Base-by-base conservation (phyloP, 2,888 invertebrate species). In the Brachycybe producta region DNA sequence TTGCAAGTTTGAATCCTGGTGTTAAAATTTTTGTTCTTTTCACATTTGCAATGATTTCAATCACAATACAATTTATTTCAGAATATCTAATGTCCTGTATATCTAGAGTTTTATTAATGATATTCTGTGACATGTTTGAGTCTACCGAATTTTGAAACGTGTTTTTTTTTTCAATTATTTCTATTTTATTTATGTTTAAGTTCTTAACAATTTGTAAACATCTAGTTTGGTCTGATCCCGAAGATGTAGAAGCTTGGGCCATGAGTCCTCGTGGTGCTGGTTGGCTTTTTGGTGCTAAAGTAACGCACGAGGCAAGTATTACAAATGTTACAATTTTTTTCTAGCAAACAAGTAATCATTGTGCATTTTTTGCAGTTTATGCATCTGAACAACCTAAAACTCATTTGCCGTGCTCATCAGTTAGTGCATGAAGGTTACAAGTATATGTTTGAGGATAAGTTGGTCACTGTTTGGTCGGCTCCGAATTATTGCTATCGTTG, bases 401-500 rank as follows among this genome's bases (percentile, higher is more conserved):
- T 98, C 59, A 94, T 98, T 63, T 98, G 97, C 68, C 76, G 98
- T 62, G 98, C 98, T 36, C 98, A 98, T 76, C 98, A 98, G 69
- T 76, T 98, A 64, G 98, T 98, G 24, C 90, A 98, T 71, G 98
- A 98, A 79, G 95, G 94, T 55, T 90, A 82, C 70, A 95, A 92
- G 73, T 98, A 92, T 67, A 92, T 97, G 88, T 99, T 98, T 69
- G 84, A 94, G 64, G 84, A 92, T 61, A 84, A 87, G 66, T 72
- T 98, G 60, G 94, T 97, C 30, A 99, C 98, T 0, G 91, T 99
- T 2, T 99, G 98, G 92, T 94, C 97, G 15, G 98, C 98, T 4
- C 98, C 98, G 3, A 99, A 98, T 72, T 99, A 98, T 70, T 99
- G 98, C 70, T 99, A 98, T 68, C 81, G 98, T 24, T 98, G 98